phyloP scores from a whole-genome alignment of 1,140 invertebrate species.

The Choristoneura fumiferana region DNA sequence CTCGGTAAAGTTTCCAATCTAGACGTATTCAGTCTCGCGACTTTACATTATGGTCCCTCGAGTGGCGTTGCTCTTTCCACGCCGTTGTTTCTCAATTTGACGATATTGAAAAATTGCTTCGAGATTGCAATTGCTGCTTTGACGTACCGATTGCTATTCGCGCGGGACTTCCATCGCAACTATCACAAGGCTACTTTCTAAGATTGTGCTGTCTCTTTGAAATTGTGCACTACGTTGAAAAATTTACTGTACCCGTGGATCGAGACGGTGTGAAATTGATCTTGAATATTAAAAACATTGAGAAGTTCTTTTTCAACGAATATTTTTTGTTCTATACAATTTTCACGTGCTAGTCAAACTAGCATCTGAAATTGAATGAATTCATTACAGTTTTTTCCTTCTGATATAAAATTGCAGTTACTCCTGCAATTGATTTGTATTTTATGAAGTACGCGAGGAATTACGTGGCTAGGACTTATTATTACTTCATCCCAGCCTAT shows the following conservation, averaged over 20 bases:
- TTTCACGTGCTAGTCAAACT: too few relatives aligned
- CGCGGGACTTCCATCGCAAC: constrained; percentile 23
- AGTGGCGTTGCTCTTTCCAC: constrained; percentile 19
- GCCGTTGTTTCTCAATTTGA: constrained; percentile 28
- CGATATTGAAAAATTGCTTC: constrained; percentile 36
- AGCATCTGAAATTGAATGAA: too few relatives aligned
- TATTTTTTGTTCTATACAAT: too few relatives aligned
- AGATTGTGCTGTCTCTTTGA: constrained; percentile 33
- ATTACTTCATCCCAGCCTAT: too few relatives aligned
- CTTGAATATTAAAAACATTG: constrained; percentile 4
- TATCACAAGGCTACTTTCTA: constrained; percentile 21
- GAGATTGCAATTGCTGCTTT: constrained; percentile 35
- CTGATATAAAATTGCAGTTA: too few relatives aligned
- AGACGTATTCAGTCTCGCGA: constrained; percentile 9
- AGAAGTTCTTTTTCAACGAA: not conserved
- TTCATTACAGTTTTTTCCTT: too few relatives aligned
- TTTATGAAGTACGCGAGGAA: too few relatives aligned
- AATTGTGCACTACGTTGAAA: constrained; percentile 28
- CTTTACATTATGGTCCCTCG: constrained; percentile 7
- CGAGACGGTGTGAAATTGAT: constrained; percentile 20
- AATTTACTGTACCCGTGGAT: constrained; percentile 24
- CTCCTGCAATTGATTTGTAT: too few relatives aligned
- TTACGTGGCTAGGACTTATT: too few relatives aligned
- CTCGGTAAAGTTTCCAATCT: not conserved
- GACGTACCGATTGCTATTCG: constrained; percentile 26